Base-by-base conservation (phyloP, 2,888 invertebrate genomes). In the Scaptomyza caliginosa region DNA sequence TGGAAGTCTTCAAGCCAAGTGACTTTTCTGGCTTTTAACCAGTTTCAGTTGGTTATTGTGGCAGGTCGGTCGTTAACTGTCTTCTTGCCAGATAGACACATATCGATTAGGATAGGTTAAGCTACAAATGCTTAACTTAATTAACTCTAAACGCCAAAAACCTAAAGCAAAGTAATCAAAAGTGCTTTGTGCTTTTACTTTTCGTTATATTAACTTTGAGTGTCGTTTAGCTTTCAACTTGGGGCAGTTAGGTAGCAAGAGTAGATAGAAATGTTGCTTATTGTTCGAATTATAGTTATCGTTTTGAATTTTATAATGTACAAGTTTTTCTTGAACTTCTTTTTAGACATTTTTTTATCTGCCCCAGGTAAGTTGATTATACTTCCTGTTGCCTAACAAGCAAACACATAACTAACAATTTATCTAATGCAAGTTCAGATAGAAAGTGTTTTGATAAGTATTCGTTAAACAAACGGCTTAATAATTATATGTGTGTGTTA, bases 41-140 rank as follows among this genome's bases (percentile, higher is more conserved):
- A 90, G 90, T 90, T 90, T 84, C 50, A 63, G 58, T 88, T 71
- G 80, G 89, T 88, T 89, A 86, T 89, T 90, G 86, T 56, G 82
- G 77, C 88, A 90, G 90, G 89, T 90, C 88, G 89, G 89, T 89
- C 81, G 86, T 59, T 56, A 38, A 26, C 17, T 34, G 19, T 34
- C 21, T 19, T 4, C n/a, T 28, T 40, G 52, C 42, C 42, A 4
- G 40, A 26, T 45, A 38, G 32, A 19, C 10, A 11, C 11, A 11
- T 8, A 5, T 24, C 59, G 24, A 59, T 59, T 59, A 59, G 59
- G 59, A 59, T 58, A 59, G 45, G 45, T 59, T 59, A 59, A 30
- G 11, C 10, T 17, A 1, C 10, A 45, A n/a, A 28, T 17, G 26
- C n/a, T 32, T 32, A 7, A 32, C 13, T 13, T 8, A 4, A 28